Base-by-base conservation (phyloP, 2,113 vertebrate species). In the Todiramphus chloris region DNA sequence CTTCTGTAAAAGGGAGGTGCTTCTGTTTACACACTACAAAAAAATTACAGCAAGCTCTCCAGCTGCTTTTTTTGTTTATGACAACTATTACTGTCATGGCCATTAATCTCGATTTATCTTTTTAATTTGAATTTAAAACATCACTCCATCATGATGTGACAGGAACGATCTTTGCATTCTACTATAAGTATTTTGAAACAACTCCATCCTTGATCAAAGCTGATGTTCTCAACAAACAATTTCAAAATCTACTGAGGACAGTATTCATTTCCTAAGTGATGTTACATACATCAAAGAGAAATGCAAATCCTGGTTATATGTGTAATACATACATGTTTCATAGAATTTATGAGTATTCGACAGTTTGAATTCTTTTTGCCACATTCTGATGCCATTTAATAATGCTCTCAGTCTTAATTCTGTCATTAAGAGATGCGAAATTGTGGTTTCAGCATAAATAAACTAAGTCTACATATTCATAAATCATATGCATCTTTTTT, bases 1-100 rank as follows among this genome's bases (percentile, higher is more conserved):
- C 41, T 85, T 41, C 15, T 59, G 14, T 50, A 67, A 82, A 87
- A 75, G 10, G 11, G 3, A 50, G 9, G 4, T 44, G 13, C 10
- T 72, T 76, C 21, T 59, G 2, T 68, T 66, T 51, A 55, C 0
- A 0, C 63, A 19, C 4, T 79, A 28, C 21, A 79, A 76, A 72
- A 9, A 90, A 80, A 51, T 5, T 25, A 58, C 23, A 82, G 5
- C 4, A 62, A 48, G 31, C 1, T 51, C 50, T 75, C 13, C 13
- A 60, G 13, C 11, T 60, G 4, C 5, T 9, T 25, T 68, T 33
- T 68, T 60, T 56, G 3, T 41, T 87, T 64, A n/a, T 28, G 3
- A 18, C 13, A 63, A 3, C 2, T 46, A 46, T 67, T 75, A 28
- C 6, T 59, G 19, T 62, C 6, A 41, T 46, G 39, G 9, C 10